phyloP scores from a whole-genome alignment of 2,888 invertebrate species.

The Pinctada fucata region DNA sequence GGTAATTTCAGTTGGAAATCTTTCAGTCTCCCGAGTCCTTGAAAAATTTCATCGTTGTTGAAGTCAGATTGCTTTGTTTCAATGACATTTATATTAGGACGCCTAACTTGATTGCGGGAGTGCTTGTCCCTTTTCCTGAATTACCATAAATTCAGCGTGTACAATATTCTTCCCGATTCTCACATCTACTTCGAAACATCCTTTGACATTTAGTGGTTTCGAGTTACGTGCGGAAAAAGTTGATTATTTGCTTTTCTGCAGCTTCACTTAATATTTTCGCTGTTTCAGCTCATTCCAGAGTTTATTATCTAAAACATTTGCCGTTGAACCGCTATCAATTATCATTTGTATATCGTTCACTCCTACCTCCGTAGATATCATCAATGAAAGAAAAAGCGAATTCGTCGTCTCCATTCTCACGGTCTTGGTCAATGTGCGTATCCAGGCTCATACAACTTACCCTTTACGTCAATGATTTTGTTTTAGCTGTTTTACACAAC shows the following conservation, averaged over 20 bases:
- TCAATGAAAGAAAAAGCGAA: background rate
- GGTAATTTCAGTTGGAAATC: conserved; percentile 5
- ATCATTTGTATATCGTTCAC: conserved; percentile 20
- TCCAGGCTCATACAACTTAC: too few species aligned
- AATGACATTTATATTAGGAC: background rate
- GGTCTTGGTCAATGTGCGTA: too few species aligned
- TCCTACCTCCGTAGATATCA: background rate
- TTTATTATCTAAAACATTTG: conserved; percentile 28
- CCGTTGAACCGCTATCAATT: conserved; percentile 38
- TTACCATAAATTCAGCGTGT: conserved; percentile 31
- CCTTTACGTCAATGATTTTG: background rate
- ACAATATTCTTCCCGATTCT: background rate
- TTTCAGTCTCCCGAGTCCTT: conserved; percentile 27
- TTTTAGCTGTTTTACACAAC: conserved; percentile 21
- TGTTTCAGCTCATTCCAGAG: conserved; percentile 37
- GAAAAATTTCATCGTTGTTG: conserved; percentile 29
- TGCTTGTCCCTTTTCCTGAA: conserved; percentile 33
- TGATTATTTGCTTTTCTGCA: conserved; percentile 22
- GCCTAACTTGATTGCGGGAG: conserved; percentile 10
- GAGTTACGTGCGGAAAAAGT: conserved; percentile 34
- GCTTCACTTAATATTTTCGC: conserved; percentile 24
- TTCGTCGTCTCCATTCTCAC: background rate
- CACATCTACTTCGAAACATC: conserved; percentile 24
- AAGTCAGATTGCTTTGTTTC: background rate
- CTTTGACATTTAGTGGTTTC: conserved; percentile 22